These are phyloP conservation scores for Macroteleia sp. DNA, from an alignment of 2,888 invertebrate species.

Conservation along the genomic window DNA sequence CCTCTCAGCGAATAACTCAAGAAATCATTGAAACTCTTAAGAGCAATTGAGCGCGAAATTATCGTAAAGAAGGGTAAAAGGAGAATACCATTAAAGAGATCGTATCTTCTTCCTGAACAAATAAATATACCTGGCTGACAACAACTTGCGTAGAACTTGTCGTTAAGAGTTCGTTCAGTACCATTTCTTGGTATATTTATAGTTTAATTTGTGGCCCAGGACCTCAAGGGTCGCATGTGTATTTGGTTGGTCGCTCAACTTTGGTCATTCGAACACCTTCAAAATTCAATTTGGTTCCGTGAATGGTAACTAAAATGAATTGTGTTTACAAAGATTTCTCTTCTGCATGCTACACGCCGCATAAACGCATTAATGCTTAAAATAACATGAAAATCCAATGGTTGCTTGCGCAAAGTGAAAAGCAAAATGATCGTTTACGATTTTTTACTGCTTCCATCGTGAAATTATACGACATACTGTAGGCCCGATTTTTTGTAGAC, in stretches of 20 bases:
- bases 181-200: slow-evolving; percentile 78
- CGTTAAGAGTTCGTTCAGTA: slow-evolving; percentile 71
- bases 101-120: slow-evolving; percentile 64
- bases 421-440: too few species aligned
- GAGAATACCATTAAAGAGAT: slow-evolving; percentile 67
- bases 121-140: slow-evolving; percentile 65
- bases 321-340: slow-evolving; percentile 44
- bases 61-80: slow-evolving; percentile 66
- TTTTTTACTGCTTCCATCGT: too few species aligned
- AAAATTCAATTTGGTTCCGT: slow-evolving; percentile 51
- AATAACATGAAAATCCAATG: too few species aligned
- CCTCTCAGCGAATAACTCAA: slow-evolving; percentile 45
- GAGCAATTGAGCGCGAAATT: slow-evolving; percentile 65
- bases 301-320: slow-evolving; percentile 21
- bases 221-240: slow-evolving; percentile 79
- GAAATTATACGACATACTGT: too few species aligned
- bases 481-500: too few species aligned
- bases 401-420: too few species aligned
- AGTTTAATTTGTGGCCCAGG: slow-evolving; percentile 81
- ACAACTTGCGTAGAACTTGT: slow-evolving; percentile 56
- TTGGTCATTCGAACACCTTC: slow-evolving; percentile 61
- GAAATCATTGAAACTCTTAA: slow-evolving; percentile 62
- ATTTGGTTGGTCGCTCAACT: slow-evolving; percentile 77
- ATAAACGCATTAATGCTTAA: too few species aligned
- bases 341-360: not conserved